Percentiles rank a stretch among this genome's conserved stretches.
Conservation (phyloP, 1,140 invertebrate species). For the Vanessa tameamea region DNA sequence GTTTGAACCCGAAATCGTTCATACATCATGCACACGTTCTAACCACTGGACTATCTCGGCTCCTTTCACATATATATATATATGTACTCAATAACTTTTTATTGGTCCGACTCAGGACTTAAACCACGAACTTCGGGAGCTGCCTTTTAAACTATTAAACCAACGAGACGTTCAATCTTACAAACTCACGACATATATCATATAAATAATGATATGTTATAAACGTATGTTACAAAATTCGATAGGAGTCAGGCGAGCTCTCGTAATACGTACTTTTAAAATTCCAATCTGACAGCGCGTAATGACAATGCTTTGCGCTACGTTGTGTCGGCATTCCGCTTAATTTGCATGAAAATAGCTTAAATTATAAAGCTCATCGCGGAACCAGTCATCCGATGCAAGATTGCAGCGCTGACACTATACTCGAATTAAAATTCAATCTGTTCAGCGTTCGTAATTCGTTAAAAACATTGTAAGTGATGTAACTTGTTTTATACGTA, state of each 20-base stretch:
- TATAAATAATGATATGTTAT: neutral
- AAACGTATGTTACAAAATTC: neutral
- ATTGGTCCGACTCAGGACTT: no score
- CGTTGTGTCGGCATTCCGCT: constrained; percentile 34
- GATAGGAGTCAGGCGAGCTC: constrained; percentile 1
- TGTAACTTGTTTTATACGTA: neutral
- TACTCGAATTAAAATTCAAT: constrained; percentile 37
- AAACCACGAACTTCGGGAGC: no score
- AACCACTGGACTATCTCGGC: no score
- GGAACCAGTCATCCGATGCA: constrained; percentile 38
- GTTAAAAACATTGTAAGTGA: constrained; percentile 4
- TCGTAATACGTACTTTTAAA: constrained; percentile 20
- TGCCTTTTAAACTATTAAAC: no score
- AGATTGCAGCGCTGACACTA: constrained; percentile 43
- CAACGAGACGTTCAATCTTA: no score
- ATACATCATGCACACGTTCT: no score
- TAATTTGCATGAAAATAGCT: constrained; percentile 49
- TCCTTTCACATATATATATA: no score
- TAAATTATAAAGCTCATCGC: constrained; percentile 50
- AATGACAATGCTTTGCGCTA: constrained; percentile 35
- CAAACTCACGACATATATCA: no score
- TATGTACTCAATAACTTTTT: no score
- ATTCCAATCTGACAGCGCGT: constrained; percentile 28
- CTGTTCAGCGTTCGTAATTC: constrained; percentile 14
- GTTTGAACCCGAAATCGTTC: no score